phyloP scores from a whole-genome alignment of 2,113 vertebrate species.

The Rhabdornis inornatus region DNA sequence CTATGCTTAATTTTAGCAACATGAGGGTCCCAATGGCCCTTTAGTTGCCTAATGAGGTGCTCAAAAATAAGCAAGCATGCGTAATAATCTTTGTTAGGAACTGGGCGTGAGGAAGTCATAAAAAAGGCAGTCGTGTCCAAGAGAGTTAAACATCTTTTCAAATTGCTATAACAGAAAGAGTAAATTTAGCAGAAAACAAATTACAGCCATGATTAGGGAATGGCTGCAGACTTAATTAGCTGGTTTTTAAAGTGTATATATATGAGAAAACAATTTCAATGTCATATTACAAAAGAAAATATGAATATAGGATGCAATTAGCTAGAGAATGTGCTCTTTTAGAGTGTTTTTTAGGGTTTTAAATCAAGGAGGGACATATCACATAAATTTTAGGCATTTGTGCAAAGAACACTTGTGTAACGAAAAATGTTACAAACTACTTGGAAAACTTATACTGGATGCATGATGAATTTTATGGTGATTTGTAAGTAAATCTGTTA shows the following conservation, averaged over 20 bases:
- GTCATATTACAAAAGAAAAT: not conserved
- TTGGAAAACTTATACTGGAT: not conserved
- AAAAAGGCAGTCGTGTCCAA: constrained; percentile 5
- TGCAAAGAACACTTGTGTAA: not conserved
- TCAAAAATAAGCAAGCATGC: not conserved
- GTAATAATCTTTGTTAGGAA: not conserved
- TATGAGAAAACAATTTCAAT: constrained; percentile 7
- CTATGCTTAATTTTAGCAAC: constrained; percentile 1
- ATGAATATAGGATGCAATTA: not conserved
- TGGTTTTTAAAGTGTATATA: constrained; percentile 2
- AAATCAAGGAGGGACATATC: not conserved
- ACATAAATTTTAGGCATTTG: not conserved
- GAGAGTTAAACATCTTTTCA: not conserved
- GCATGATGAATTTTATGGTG: not conserved
- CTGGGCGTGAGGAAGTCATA: not conserved
- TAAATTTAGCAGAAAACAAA: constrained; percentile 48
- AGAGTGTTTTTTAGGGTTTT: not conserved
- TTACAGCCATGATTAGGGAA: constrained; percentile 31
- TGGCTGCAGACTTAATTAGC: constrained; percentile 6
- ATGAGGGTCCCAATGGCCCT: not conserved
- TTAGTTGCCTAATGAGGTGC: constrained; percentile 13
- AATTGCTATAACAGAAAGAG: not conserved
- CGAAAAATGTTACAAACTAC: not conserved
- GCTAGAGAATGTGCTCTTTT: not conserved
- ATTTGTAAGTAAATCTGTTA: not conserved